Conservation (phyloP, 2,113 vertebrate species). For the Silurus meridionalis region DNA sequence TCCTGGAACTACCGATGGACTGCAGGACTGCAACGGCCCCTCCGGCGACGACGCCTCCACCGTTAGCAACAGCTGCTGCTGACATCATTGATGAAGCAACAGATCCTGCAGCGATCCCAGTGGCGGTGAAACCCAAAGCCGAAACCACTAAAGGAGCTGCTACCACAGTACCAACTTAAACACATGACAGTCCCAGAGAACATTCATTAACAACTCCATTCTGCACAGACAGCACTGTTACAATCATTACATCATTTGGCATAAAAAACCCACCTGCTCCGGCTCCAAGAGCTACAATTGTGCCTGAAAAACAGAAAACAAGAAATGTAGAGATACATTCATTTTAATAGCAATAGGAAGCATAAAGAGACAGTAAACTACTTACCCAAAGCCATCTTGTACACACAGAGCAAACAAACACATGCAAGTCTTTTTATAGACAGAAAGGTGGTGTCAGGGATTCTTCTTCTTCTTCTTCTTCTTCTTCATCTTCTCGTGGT, state of each 20-base stretch:
- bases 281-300: too few species aligned
- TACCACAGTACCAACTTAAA: not conserved
- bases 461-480: too few species aligned
- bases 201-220: too few species aligned
- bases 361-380: not conserved
- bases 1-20: constrained; percentile 36
- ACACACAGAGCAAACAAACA: not conserved
- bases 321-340: too few species aligned
- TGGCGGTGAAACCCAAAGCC: constrained; percentile 32
- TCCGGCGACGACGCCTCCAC: constrained; percentile 46
- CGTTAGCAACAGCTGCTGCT: constrained; percentile 34
- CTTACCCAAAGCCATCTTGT: not conserved
- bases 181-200: not conserved
- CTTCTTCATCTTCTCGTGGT: too few species aligned
- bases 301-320: not conserved
- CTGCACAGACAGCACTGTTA: not conserved
- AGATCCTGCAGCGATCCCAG: constrained; percentile 46
- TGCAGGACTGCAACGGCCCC: constrained; percentile 44
- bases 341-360: not conserved
- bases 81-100: constrained; percentile 43
- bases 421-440: not conserved
- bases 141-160: constrained; percentile 18
- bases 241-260: not conserved
- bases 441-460: too few species aligned
- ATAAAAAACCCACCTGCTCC: not conserved